These are phyloP conservation scores for Mesorhabditis belari DNA, from an alignment of 2,888 invertebrate genomes.

Conservation along the genomic window DNA sequence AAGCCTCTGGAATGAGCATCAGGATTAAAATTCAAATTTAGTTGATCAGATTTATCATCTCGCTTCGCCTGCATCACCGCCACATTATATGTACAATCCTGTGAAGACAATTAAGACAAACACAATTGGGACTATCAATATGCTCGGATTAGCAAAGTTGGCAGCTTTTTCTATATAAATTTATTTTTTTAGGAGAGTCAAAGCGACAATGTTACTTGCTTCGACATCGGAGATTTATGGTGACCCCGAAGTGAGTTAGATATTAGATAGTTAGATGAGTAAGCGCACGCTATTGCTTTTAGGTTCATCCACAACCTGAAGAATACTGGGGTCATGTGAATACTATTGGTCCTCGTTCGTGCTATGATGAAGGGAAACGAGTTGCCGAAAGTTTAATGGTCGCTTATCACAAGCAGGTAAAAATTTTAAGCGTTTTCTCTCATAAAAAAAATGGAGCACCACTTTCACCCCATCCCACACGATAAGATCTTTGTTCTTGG, in stretches of 20 bases:
- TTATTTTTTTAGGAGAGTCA: constrained; percentile 39
- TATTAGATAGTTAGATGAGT: neutral
- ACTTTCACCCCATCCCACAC: too few relatives aligned
- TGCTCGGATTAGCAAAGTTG: constrained; percentile 55
- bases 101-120: constrained; percentile 99
- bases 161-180: neutral
- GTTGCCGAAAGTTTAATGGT: constrained; percentile 91
- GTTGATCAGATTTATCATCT: constrained; percentile 83
- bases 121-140: constrained; percentile 71
- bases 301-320: constrained; percentile 86
- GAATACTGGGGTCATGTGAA: constrained; percentile 94
- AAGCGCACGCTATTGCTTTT: neutral
- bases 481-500: too few relatives aligned
- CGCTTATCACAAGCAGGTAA: constrained; percentile 80
- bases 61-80: constrained; percentile 96
- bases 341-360: constrained; percentile 80
- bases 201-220: constrained; percentile 65
- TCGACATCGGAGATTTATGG: constrained; percentile 99
- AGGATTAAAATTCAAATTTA: constrained; percentile 13
- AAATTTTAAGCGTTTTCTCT: neutral
- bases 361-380: constrained; percentile 98
- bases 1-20: too few relatives aligned
- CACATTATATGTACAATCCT: constrained; percentile 98
- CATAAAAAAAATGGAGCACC: too few relatives aligned
- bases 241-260: constrained; percentile 70